Conservation (phyloP, 2,888 invertebrate genomes). For the Abscondita cerata region DNA sequence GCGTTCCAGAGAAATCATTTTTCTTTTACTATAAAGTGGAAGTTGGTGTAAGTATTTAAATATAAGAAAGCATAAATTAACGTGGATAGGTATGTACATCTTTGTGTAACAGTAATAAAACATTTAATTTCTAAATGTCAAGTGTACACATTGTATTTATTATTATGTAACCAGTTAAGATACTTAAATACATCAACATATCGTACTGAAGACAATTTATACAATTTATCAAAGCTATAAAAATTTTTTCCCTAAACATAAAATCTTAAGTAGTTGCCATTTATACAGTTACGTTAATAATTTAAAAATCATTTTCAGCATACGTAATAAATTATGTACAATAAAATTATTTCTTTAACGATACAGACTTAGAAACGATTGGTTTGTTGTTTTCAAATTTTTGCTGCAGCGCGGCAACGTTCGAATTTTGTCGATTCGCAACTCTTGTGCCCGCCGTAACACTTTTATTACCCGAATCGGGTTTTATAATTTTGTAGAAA, state of each 20-base stretch:
- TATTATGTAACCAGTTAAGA: neutral
- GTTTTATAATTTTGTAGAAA: conserved; percentile 32
- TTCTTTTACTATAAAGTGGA: no score
- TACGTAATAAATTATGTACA: neutral
- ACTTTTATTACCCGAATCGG: conserved; percentile 38
- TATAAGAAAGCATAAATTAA: no score
- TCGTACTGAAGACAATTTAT: neutral
- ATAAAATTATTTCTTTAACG: conserved; percentile 15
- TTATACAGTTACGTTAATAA: conserved; percentile 20
- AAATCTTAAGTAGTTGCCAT: conserved; percentile 32
- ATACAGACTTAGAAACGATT: conserved; percentile 14
- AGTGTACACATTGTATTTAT: conserved; percentile 2
- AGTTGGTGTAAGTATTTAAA: no score
- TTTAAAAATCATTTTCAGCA: conserved; percentile 21
- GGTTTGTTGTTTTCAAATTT: conserved; percentile 71
- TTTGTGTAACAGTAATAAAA: conserved; percentile 5
- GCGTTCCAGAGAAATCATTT: no score
- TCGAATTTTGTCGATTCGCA: conserved; percentile 66
- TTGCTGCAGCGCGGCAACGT: conserved; percentile 79
- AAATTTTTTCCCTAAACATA: neutral
- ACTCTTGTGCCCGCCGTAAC: conserved; percentile 59
- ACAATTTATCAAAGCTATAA: conserved; percentile 16
- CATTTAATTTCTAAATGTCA: conserved; percentile 2
- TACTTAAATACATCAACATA: neutral
- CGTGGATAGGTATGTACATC: no score